phyloP scores from a whole-genome alignment of 2,888 invertebrate genomes.

The Acrobeloides nanus region DNA sequence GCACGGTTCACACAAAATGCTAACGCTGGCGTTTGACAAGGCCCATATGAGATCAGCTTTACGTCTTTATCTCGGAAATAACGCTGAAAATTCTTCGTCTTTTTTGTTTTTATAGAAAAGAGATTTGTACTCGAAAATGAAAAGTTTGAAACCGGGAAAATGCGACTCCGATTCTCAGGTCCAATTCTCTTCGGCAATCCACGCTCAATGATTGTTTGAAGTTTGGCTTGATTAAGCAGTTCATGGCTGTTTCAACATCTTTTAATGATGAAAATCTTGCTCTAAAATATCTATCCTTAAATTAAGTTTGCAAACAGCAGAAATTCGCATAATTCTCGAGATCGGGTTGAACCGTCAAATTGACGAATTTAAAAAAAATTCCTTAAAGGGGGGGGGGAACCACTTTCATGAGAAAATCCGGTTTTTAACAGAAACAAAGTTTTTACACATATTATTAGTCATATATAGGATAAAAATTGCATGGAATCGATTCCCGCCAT shows the following conservation, averaged over 20 bases:
- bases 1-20: conserved; percentile 97
- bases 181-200: conserved; percentile 74
- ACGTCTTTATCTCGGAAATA: conserved; percentile 79
- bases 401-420: too few relatives aligned
- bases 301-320: too few relatives aligned
- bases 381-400: too few relatives aligned
- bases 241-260: conserved; percentile 86
- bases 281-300: too few relatives aligned
- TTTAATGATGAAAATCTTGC: conserved; percentile 93
- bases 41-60: conserved; percentile 90
- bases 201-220: conserved; percentile 64
- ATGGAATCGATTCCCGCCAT: too few relatives aligned
- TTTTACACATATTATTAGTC: too few relatives aligned
- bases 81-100: background rate
- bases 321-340: too few relatives aligned
- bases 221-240: conserved; percentile 63
- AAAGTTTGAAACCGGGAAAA: conserved; percentile 93
- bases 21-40: conserved; percentile 95
- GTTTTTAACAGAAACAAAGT: too few relatives aligned
- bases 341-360: too few relatives aligned
- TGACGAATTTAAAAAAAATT: too few relatives aligned
- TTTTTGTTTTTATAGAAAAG: background rate
- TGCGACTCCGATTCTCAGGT: conserved; percentile 92
- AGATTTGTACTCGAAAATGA: conserved; percentile 13
- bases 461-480: too few relatives aligned